Evolutionary conservation across 1,140 invertebrate species (phyloP).

Genomic region (Rhynchophorus ferrugineus): DNA sequence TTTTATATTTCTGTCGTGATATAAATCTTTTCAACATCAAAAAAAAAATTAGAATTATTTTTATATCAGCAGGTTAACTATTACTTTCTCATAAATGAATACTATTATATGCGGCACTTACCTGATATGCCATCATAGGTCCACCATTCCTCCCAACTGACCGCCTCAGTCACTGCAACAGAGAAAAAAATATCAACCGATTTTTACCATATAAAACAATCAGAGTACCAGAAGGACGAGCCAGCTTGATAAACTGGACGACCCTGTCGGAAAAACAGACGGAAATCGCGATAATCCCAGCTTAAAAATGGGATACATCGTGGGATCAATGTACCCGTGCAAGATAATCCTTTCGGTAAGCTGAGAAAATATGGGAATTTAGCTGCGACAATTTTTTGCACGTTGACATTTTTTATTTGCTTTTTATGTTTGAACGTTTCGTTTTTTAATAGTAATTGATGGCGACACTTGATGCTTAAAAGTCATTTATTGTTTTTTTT

Average conservation of each 20-base stretch:
- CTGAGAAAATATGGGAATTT: slow-evolving; percentile 31
- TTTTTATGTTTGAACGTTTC: too few species aligned
- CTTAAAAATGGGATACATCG: slow-evolving; percentile 36
- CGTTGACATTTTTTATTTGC: too few species aligned
- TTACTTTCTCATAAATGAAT: too few species aligned
- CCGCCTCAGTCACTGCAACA: slow-evolving; percentile 58
- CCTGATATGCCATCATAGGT: slow-evolving; percentile 89
- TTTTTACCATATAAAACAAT: background rate
- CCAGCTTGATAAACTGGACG: too few species aligned
- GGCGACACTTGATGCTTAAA: too few species aligned
- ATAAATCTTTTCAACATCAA: too few species aligned
- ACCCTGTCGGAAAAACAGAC: slow-evolving; percentile 31
- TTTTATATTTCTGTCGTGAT: too few species aligned
- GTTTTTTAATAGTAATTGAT: too few species aligned
- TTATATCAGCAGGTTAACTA: too few species aligned
- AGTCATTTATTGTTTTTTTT: too few species aligned
- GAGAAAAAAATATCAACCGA: slow-evolving; percentile 26
- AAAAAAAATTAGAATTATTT: too few species aligned
- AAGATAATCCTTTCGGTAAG: slow-evolving; percentile 30
- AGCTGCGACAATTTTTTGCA: slow-evolving; percentile 7
- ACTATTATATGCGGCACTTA: slow-evolving; percentile 45
- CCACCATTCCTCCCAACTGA: slow-evolving; percentile 93
- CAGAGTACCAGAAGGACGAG: too few species aligned
- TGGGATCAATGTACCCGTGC: slow-evolving; percentile 13
- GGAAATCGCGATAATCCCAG: slow-evolving; percentile 31